Conservation (phyloP, 2,888 invertebrate species). For the Tinea trinotella region DNA sequence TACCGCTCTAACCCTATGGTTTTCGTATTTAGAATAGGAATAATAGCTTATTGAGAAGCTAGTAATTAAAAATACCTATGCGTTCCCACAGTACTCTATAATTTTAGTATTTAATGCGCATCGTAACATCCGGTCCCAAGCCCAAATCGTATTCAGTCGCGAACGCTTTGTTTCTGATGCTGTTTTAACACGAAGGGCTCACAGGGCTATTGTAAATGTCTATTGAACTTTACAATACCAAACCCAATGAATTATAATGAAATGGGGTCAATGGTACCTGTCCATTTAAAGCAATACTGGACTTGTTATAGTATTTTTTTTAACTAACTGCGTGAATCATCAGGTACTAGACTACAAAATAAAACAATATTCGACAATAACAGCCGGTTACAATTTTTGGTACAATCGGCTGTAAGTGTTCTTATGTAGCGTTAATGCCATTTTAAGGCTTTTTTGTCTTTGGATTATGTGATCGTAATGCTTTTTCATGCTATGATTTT, state of each 20-base stretch:
- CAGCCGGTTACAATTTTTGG: background rate
- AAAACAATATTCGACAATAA: background rate
- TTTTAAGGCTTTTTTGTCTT: background rate
- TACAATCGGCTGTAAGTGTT: no score
- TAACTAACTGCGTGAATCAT: background rate
- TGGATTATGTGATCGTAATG: background rate
- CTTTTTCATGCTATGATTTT: background rate
- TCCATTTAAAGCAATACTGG: background rate
- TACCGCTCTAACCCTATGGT: no score
- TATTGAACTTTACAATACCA: slow-evolving; percentile 46
- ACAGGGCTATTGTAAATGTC: slow-evolving; percentile 34
- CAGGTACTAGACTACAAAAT: background rate
- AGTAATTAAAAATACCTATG: no score
- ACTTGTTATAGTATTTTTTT: background rate
- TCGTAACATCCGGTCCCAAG: slow-evolving; percentile 5
- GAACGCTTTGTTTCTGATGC: background rate
- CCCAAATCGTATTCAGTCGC: slow-evolving; percentile 2
- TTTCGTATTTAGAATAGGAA: no score
- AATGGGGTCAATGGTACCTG: slow-evolving; percentile 39
- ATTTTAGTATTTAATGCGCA: slow-evolving; percentile 4
- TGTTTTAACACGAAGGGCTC: slow-evolving; percentile 28
- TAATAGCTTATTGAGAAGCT: no score
- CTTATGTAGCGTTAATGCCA: background rate
- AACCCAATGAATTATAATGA: slow-evolving; percentile 42
- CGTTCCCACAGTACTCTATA: background rate